These are phyloP conservation scores for Acanthopagrus latus DNA, from an alignment of 2,797 vertebrate genomes.

Conservation along the genomic window DNA sequence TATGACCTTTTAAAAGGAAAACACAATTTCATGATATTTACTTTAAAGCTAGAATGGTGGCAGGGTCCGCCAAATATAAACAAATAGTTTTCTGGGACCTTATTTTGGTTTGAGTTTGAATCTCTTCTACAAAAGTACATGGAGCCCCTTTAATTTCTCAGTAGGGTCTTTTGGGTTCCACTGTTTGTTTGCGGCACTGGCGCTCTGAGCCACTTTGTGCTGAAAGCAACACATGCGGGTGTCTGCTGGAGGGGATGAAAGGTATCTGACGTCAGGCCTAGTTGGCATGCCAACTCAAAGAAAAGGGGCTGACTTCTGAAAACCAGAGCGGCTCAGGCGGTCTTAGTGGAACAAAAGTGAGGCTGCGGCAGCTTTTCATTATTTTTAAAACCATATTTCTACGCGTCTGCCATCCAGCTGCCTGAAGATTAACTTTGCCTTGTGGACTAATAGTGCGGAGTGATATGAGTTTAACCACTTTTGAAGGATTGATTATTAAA, in stretches of 20 bases:
- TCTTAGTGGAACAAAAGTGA: conserved; percentile 25
- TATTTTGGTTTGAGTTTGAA: too few relatives aligned
- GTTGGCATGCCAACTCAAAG: conserved; percentile 77
- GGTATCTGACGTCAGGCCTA: conserved; percentile 66
- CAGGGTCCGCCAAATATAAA: too few relatives aligned
- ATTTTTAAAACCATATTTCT: not conserved
- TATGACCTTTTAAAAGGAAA: too few relatives aligned
- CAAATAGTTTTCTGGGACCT: too few relatives aligned
- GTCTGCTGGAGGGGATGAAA: conserved; percentile 58
- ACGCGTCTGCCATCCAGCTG: not conserved
- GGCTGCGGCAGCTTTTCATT: conserved; percentile 9
- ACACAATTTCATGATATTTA: too few relatives aligned
- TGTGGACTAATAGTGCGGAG: too few relatives aligned
- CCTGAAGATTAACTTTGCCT: not conserved
- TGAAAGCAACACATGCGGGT: conserved; percentile 35
- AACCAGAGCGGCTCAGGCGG: conserved; percentile 38
- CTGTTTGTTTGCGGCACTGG: conserved; percentile 31
- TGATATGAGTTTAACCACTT: not conserved
- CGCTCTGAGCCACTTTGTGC: conserved; percentile 20
- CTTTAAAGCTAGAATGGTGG: too few relatives aligned
- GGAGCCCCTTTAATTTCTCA: not conserved
- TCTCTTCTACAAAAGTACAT: too few relatives aligned
- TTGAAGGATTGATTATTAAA: not conserved
- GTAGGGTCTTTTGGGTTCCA: conserved; percentile 4
- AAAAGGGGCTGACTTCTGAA: conserved; percentile 48